Conservation (phyloP, 1,140 invertebrate genomes). For the Coptotermes formosanus region DNA sequence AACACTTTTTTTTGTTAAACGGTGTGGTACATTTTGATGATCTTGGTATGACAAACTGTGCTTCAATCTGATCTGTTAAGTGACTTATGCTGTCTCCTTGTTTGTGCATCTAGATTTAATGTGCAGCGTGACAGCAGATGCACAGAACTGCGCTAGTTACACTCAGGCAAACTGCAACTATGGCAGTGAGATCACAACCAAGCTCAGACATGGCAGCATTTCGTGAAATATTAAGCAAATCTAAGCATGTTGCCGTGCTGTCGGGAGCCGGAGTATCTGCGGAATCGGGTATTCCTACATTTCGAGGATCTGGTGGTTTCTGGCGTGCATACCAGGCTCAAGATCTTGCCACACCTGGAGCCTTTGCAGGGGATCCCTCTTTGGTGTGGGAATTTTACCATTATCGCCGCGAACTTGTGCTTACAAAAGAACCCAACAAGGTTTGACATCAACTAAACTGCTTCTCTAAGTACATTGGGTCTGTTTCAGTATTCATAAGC, state of each 20-base stretch:
- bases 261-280: slow-evolving; percentile 78
- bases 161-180: neutral
- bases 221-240: slow-evolving; percentile 23
- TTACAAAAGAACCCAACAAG: slow-evolving; percentile 62
- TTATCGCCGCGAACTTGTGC: slow-evolving; percentile 66
- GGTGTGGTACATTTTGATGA: no score
- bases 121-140: neutral
- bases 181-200: slow-evolving; percentile 17
- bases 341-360: slow-evolving; percentile 64
- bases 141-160: neutral
- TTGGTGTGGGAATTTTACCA: slow-evolving; percentile 81
- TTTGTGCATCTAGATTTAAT: neutral
- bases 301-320: slow-evolving; percentile 71
- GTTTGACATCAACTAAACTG: slow-evolving; percentile 45
- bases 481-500: no score
- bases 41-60: no score
- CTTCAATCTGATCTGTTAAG: no score
- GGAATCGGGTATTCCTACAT: slow-evolving; percentile 80
- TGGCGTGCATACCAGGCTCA: slow-evolving; percentile 72
- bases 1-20: no score
- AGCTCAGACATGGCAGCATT: slow-evolving; percentile 25
- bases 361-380: slow-evolving; percentile 65
- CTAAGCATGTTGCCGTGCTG: slow-evolving; percentile 63
- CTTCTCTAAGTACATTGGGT: no score
- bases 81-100: neutral